Base-by-base conservation (phyloP, 2,888 invertebrate species). In the Keiferia lycopersicella region DNA sequence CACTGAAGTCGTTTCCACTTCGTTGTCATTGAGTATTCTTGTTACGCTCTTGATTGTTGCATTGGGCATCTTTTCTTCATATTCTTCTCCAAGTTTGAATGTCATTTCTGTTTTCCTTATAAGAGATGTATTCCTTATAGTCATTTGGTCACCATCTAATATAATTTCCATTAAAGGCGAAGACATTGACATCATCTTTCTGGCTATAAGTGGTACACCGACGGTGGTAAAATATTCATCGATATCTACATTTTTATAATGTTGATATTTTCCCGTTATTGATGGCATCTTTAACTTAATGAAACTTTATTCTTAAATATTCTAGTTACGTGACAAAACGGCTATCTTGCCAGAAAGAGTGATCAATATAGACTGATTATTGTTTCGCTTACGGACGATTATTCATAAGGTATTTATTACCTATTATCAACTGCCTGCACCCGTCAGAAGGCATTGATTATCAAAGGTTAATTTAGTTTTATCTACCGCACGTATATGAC, bases 61-160 rank as follows among this genome's bases (percentile, higher is more conserved):
- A 66, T 88, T 92, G 2, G 94, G 94, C 94, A 95, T 94, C 16
- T 83, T 78, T 78, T 95, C 95, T 65, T 93, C 93, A 83, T 94
- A 95, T 72, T 94, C 93, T 72, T 93, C 93, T 14, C 93, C 93
- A 26, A 94, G 76, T 75, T 88, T 93, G 75, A 95, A 95, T 65
- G 83, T 92, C 38, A 81, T 73, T 72, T 93, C 92, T 7, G 84
- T 80, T 10, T 93, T 94, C 68, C 93, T 88, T 58, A 95, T 70
- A 60, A 94, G 72, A 0, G 94, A 93, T 20, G 87, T 82, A 63
- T 88, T 93, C 69, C 93, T 93, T 30, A 95, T 92, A 0, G 86
- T 90, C 93, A 94, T 94, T 58, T 81, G 82, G 2, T 93, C 93
- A 62, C 87, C 92, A 53, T 93, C 92, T 56, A 87, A 70, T 18